A percentile compares a stretch with the other conserved stretches of the same genome.
phyloP scores from a whole-genome alignment of 92 coral and sea anemone species.

The Pocillopora meandrina region DNA sequence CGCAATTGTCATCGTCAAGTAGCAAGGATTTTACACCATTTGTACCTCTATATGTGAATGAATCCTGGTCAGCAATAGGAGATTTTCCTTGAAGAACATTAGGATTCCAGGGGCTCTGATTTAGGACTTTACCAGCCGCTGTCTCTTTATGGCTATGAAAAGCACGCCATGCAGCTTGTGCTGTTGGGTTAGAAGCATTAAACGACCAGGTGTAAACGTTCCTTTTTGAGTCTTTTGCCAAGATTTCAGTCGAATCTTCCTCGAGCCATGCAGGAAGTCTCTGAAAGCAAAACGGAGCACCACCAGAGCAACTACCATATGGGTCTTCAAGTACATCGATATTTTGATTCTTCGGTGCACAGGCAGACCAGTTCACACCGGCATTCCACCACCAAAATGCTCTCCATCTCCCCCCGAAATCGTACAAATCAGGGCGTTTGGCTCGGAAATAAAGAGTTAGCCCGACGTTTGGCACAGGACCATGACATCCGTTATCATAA shows the following conservation, averaged over 20 bases:
- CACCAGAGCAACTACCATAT: constrained; percentile 64
- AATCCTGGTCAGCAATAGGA: constrained; percentile 54
- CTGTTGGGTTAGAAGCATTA: constrained; percentile 56
- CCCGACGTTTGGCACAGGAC: constrained; percentile 48
- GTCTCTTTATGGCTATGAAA: constrained; percentile 74
- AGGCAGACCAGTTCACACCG: constrained; percentile 66
- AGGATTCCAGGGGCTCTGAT: constrained; percentile 67
- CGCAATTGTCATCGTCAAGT: constrained; percentile 76
- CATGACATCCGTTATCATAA: constrained; percentile 65
- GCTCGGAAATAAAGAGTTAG: constrained; percentile 68
- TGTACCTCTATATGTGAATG: constrained; percentile 57
- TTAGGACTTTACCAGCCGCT: constrained; percentile 52
- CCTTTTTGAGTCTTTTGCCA: constrained; percentile 62
- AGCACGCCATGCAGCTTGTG: constrained; percentile 74
- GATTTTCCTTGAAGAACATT: constrained; percentile 55
- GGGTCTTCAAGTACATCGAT: constrained; percentile 71
- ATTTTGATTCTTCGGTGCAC: constrained; percentile 22
- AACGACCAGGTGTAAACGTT: constrained; percentile 65
- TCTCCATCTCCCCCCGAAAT: constrained; percentile 60
- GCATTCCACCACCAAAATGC: constrained; percentile 86
- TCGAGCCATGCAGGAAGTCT: constrained; percentile 77
- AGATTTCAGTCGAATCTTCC: constrained; percentile 59
- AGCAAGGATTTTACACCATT: constrained; percentile 63
- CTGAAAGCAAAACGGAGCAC: constrained; percentile 69
- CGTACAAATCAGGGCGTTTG: constrained; percentile 38